Evolutionary conservation across 2,888 invertebrate species (phyloP).

Genomic region (Drosophila subquinaria): DNA sequence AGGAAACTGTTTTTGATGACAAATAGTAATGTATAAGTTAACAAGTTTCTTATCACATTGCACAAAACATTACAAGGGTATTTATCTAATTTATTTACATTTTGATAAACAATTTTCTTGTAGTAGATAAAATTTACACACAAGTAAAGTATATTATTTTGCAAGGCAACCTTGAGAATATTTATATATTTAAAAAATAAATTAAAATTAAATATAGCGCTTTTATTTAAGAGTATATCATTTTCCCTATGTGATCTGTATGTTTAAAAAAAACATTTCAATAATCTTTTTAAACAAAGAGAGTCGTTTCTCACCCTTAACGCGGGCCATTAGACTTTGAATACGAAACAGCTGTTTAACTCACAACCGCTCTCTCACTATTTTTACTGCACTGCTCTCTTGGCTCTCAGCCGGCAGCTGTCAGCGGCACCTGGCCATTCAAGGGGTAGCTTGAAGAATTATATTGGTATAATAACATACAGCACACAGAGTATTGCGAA

Average conservation of each 20-base stretch:
- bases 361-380: not conserved
- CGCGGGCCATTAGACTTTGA: not conserved
- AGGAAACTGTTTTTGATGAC: not conserved
- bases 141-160: not conserved
- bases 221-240: no score
- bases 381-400: not conserved
- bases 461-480: not conserved
- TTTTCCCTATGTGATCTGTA: not conserved
- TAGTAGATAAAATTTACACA: not conserved
- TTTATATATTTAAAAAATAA: not conserved
- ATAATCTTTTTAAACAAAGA: not conserved
- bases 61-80: not conserved
- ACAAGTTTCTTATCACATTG: conserved; percentile 23
- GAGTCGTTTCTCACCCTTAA: not conserved
- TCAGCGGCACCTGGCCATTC: conserved; percentile 17
- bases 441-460: conserved; percentile 18
- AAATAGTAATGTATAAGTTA: not conserved
- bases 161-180: not conserved
- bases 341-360: conserved; percentile 34
- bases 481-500: not conserved
- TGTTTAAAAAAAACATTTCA: not conserved
- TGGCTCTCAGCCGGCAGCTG: conserved; percentile 32
- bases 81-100: conserved; percentile 10
- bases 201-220: not conserved
- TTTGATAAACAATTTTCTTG: conserved; percentile 3